These are phyloP conservation scores for Zingel zingel DNA, from an alignment of 2,113 vertebrate species.

Conservation along the genomic window DNA sequence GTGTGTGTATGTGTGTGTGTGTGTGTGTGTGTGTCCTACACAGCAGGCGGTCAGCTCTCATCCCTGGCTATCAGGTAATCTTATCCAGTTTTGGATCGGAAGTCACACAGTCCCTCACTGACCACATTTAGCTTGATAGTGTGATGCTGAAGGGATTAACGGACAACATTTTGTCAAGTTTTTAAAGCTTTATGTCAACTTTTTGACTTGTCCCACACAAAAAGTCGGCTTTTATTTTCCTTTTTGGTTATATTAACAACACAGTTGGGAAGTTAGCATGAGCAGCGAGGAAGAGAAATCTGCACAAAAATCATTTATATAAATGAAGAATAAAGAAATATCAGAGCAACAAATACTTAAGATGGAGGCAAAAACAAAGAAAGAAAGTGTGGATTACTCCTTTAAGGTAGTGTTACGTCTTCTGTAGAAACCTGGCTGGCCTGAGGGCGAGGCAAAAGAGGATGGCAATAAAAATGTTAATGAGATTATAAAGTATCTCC, in stretches of 20 bases:
- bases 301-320: too few species aligned
- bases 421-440: not conserved
- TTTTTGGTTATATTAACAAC: too few species aligned
- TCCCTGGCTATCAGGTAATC: constrained; percentile 40
- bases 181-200: not conserved
- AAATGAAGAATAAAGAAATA: too few species aligned
- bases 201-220: not conserved
- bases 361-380: too few species aligned
- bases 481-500: not conserved
- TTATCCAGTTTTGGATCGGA: constrained; percentile 39
- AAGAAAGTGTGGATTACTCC: too few species aligned
- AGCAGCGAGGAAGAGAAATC: too few species aligned
- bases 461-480: not conserved
- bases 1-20: constrained; percentile 8
- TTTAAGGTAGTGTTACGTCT: too few species aligned
- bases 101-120: constrained; percentile 19
- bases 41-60: constrained; percentile 18
- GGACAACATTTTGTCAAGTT: not conserved
- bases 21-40: constrained; percentile 1
- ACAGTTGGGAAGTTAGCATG: too few species aligned
- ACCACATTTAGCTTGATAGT: not conserved
- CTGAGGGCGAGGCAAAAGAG: not conserved
- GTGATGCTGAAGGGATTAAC: not conserved
- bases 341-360: too few species aligned
- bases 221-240: not conserved